phyloP scores from a whole-genome alignment of 2,888 invertebrate species.

The Clunio marinus region DNA sequence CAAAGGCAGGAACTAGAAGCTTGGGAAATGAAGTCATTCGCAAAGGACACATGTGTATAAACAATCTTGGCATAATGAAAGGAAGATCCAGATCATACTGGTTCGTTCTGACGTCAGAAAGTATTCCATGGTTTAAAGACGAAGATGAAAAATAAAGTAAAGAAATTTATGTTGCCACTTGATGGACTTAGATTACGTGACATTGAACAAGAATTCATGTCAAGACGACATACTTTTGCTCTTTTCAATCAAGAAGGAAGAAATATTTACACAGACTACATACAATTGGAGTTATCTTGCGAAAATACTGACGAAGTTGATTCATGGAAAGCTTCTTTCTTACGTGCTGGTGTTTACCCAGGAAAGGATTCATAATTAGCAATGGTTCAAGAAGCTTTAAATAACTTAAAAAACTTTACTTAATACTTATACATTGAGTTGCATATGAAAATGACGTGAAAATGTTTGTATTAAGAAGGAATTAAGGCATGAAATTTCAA shows the following conservation, averaged over 20 bases:
- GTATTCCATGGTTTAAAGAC: conserved; percentile 98
- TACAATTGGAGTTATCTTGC: conserved; percentile 96
- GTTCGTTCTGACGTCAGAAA: conserved; percentile 98
- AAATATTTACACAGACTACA: conserved; percentile 96
- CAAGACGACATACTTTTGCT: conserved; percentile 94
- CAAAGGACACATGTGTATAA: conserved; percentile 98
- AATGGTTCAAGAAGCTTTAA: no score
- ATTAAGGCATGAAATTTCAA: no score
- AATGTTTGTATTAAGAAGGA: no score
- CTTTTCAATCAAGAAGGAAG: conserved; percentile 97
- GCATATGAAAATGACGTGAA: no score
- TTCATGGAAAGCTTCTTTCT: conserved; percentile 99
- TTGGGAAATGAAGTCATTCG: conserved; percentile 97
- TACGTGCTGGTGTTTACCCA: conserved; percentile 98
- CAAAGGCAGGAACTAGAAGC: conserved; percentile 81
- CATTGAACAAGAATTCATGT: conserved; percentile 97
- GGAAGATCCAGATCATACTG: conserved; percentile 97
- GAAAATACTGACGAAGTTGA: conserved; percentile 97
- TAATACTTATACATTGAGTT: no score
- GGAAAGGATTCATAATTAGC: no score
- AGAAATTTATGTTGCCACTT: conserved; percentile 98
- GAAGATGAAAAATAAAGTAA: conserved; percentile 99
- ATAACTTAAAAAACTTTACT: no score
- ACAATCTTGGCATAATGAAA: conserved; percentile 99
- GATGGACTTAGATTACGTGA: conserved; percentile 96